A percentile compares a stretch with the other conserved stretches of the same genome.
phyloP scores from a whole-genome alignment of 2,797 vertebrate genomes.

The Avahi laniger region DNA sequence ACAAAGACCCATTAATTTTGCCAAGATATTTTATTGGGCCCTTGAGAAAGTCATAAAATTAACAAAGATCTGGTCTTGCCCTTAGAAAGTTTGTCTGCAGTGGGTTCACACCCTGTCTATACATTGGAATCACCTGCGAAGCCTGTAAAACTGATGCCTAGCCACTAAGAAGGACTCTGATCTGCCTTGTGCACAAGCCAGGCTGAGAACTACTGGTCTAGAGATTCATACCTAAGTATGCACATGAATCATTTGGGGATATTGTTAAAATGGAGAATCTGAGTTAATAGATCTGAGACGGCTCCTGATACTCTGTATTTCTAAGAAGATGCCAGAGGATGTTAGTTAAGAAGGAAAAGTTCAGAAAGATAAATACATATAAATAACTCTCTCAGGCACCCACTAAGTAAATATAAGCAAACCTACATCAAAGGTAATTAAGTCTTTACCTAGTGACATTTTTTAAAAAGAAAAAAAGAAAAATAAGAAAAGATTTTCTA shows the following conservation, averaged over 20 bases:
- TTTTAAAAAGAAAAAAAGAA: background rate
- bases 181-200: background rate
- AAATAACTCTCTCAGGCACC: background rate
- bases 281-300: background rate
- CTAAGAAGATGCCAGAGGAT: background rate
- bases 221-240: background rate
- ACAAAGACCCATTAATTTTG: background rate
- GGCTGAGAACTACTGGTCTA: background rate
- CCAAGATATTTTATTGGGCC: background rate
- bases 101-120: fast-evolving
- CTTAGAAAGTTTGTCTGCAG: background rate
- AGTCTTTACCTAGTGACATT: background rate
- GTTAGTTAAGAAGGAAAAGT: background rate
- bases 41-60: background rate
- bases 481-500: background rate
- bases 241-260: background rate
- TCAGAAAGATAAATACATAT: background rate
- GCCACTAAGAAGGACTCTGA: background rate
- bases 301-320: background rate
- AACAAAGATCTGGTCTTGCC: background rate
- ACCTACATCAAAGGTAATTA: background rate
- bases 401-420: background rate
- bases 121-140: background rate
- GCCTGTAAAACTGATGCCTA: background rate
- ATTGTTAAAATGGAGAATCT: background rate